Evolutionary conservation across 2,113 vertebrate species (phyloP).

Genomic region (Salvelinus namaycush): DNA sequence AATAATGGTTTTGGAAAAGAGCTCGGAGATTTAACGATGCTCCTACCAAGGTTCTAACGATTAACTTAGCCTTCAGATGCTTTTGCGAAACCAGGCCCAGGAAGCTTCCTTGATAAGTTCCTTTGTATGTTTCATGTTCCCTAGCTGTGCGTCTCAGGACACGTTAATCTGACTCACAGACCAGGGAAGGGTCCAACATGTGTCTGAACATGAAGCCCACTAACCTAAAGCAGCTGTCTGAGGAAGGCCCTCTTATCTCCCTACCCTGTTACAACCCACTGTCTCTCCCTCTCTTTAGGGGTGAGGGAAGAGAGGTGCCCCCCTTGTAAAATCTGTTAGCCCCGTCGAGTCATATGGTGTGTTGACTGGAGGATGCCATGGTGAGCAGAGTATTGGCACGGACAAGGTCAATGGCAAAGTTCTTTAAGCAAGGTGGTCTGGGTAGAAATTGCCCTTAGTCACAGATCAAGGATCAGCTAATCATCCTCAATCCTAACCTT

Average conservation of each 20-base stretch:
- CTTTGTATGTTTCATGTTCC: neutral
- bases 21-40: no score
- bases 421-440: neutral
- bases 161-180: neutral
- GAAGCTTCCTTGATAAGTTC: neutral
- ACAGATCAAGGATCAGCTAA: no score
- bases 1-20: no score
- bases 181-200: neutral
- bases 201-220: constrained; percentile 3
- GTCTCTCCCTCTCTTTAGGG: neutral
- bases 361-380: neutral
- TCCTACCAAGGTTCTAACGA: no score
- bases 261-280: neutral
- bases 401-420: neutral
- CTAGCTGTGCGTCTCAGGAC: neutral
- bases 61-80: no score
- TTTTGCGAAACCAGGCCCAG: no score
- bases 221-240: constrained; percentile 16
- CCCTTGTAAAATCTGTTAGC: neutral
- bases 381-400: neutral
- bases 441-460: no score
- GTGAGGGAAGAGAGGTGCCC: neutral
- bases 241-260: neutral
- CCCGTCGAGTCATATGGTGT: neutral
- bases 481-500: no score